Base-by-base conservation (phyloP, 2,797 vertebrate species). In the Pipistrellus pygmaeus region DNA sequence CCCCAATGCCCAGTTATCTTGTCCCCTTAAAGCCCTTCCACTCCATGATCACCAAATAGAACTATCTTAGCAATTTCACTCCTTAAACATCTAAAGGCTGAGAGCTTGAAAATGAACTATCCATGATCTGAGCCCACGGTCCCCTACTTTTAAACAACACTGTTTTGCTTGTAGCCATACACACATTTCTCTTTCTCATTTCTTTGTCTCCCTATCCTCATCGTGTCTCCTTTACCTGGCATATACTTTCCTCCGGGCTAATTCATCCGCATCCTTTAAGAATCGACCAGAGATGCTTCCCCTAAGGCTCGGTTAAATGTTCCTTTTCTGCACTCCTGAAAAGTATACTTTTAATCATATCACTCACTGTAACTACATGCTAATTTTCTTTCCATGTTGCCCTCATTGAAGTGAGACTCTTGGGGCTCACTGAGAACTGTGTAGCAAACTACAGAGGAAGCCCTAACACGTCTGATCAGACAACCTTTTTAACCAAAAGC, bases 401-500 rank as follows among this genome's bases (percentile, higher is more conserved):
- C 14, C 20, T 12, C 5, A 73, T 69, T 41, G 68, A 15, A 88
- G 27, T 77, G 62, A 93, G 60, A 91, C 25, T 75, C 57, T 82
- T 91, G 64, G 30, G 71, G 44, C 18, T 83, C 57, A 3, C 60
- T 46, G 32, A 85, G 14, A 86, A 84, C 66, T 81, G 2, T 44
- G 14, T 76, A 83, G 17, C 38, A 87, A 32, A 27, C 23, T 81
- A 88, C 7, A 85, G 48, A 91, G 84, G 55, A 91, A 83, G 35
- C 20, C 10, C 82, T 91, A 81, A 78, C 44, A 86, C 11, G 84
- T 93, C 41, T 93, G n/a, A 75, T 72, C 10, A 80, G 38, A 86
- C 68, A 88, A 60, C 46, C 68, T 57, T 95, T 93, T 88, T 68
- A 72, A 73, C 46, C 48, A 53, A 87, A 93, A 91, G 6, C 25